These are phyloP conservation scores for Callipepla californica DNA, from an alignment of 2,113 vertebrate genomes.

Conservation along the genomic window DNA sequence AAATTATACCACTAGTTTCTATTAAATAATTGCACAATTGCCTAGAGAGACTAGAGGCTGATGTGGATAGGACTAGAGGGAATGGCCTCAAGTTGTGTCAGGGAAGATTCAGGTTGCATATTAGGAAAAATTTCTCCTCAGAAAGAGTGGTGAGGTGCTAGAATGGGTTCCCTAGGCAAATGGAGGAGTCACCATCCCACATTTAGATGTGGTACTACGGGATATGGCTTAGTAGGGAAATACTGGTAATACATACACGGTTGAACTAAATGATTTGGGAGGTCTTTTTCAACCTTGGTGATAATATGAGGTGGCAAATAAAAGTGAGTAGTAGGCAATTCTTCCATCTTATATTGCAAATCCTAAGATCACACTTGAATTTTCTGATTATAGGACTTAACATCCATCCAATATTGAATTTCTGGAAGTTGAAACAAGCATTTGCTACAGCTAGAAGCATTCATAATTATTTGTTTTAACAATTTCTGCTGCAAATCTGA, in stretches of 20 bases:
- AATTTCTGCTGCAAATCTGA: neutral
- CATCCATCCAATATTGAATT: constrained; percentile 27
- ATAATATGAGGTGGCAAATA: neutral
- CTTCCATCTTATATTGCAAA: constrained; percentile 1
- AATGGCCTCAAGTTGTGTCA: no score
- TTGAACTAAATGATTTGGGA: no score
- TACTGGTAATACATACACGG: no score
- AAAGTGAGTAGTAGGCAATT: neutral
- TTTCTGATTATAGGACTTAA: constrained; percentile 26
- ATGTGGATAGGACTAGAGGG: neutral
- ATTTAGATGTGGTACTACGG: no score
- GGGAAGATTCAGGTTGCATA: no score
- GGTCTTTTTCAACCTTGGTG: no score
- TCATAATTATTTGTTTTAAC: constrained; percentile 31
- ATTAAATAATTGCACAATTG: constrained; percentile 37
- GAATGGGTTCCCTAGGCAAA: no score
- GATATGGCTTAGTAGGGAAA: no score
- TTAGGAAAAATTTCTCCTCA: no score
- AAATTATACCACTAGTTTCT: constrained; percentile 16
- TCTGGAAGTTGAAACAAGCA: constrained; percentile 21
- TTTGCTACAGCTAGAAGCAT: constrained; percentile 11
- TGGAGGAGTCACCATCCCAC: no score
- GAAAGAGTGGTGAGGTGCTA: no score
- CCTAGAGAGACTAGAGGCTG: constrained; percentile 28
- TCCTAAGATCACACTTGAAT: constrained; percentile 26